phyloP scores from a whole-genome alignment of 2,113 vertebrate genomes.

The Pachycephala philippinensis region DNA sequence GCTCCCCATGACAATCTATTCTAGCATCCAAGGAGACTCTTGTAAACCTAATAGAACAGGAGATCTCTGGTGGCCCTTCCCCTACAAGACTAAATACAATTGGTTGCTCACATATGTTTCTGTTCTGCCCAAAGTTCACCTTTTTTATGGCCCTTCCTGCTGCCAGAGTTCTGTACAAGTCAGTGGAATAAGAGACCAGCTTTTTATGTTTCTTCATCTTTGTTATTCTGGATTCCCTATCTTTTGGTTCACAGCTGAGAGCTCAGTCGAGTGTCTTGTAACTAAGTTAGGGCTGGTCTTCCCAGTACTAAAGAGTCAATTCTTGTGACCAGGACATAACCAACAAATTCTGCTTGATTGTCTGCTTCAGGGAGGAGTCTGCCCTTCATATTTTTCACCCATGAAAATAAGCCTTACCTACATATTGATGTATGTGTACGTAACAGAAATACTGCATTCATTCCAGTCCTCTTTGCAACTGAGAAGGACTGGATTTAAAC shows the following conservation, averaged over 20 bases:
- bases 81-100: neutral
- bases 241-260: neutral
- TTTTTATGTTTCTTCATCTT: neutral
- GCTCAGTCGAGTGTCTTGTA: neutral
- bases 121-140: neutral
- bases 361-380: neutral
- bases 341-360: neutral
- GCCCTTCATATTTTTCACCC: neutral
- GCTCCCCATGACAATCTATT: neutral
- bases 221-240: neutral
- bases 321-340: neutral
- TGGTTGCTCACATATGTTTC: neutral
- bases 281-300: neutral
- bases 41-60: neutral
- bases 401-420: neutral
- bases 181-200: neutral
- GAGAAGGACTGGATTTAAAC: neutral
- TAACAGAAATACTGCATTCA: neutral
- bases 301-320: neutral
- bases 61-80: neutral
- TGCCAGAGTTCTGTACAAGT: neutral
- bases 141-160: neutral
- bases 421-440: neutral
- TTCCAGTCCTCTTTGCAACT: neutral
- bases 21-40: neutral